Conservation (phyloP, 2,888 invertebrate genomes). For the Alloscopus bannaensis region DNA sequence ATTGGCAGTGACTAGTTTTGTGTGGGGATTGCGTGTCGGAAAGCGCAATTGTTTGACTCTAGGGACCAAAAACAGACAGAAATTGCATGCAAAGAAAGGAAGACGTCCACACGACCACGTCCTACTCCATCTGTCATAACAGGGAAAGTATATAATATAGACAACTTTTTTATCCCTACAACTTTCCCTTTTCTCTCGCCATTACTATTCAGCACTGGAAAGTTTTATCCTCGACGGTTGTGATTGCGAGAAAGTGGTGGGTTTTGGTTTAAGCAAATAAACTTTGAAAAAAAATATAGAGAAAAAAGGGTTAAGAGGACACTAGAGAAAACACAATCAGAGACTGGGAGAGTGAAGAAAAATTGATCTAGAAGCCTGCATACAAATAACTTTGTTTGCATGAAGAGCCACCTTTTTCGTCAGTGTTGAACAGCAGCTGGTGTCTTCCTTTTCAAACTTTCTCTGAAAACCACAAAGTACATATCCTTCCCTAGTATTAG, state of each 20-base stretch:
- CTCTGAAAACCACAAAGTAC: too few species aligned
- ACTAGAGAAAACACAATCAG: not conserved
- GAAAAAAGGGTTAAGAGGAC: not conserved
- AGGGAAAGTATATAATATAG: too few species aligned
- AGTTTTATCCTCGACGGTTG: not conserved
- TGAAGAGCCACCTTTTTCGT: too few species aligned
- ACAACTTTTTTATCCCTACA: too few species aligned
- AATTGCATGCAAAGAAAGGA: not conserved
- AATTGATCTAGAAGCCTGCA: too few species aligned
- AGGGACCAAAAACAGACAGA: not conserved
- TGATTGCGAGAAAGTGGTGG: conserved; percentile 15
- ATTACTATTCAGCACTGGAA: not conserved
- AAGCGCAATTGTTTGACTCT: not conserved
- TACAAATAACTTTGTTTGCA: too few species aligned
- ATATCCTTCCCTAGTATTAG: too few species aligned
- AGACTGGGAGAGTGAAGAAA: not conserved
- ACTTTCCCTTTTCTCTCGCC: not conserved
- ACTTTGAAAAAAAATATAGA: not conserved
- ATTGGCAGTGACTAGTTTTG: not conserved
- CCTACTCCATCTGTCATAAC: too few species aligned
- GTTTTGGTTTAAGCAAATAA: conserved; percentile 13
- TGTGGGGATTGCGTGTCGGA: not conserved
- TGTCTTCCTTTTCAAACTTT: not conserved
- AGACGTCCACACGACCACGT: not conserved
- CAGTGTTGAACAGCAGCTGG: not conserved